A percentile compares a stretch with the other conserved stretches of the same genome.
These are phyloP conservation scores for Nephotettix cincticeps DNA, from an alignment of 1,140 invertebrate species.

Conservation along the genomic window DNA sequence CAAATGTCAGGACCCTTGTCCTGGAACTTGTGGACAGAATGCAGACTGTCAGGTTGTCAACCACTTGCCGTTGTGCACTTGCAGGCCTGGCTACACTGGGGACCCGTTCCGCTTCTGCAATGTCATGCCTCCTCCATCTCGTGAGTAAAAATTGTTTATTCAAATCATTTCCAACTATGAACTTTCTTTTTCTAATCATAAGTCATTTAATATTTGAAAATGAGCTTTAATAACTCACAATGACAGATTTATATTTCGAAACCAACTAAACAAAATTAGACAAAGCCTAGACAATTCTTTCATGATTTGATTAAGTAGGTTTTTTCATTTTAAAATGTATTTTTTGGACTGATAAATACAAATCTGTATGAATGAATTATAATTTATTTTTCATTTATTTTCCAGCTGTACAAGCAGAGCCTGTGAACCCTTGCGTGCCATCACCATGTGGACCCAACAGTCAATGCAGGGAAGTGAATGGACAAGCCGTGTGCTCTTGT, in stretches of 20 bases:
- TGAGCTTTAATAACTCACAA: too few relatives aligned
- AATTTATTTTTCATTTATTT: neutral
- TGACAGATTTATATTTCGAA: too few relatives aligned
- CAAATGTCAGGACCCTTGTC: constrained; percentile 67
- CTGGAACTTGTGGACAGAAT: constrained; percentile 54
- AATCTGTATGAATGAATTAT: neutral
- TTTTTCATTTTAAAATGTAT: too few relatives aligned
- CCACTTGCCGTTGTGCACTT: constrained; percentile 57
- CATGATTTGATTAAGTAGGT: too few relatives aligned
- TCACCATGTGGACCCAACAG: constrained; percentile 58
- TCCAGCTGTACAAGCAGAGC: constrained; percentile 43
- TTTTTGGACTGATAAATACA: neutral
- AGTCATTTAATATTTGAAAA: too few relatives aligned
- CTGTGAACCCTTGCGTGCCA: constrained; percentile 54
- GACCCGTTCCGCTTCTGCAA: constrained; percentile 61
- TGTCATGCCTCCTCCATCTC: constrained; percentile 46
- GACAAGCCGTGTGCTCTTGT: constrained; percentile 54
- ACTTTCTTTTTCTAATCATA: too few relatives aligned
- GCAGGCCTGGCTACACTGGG: constrained; percentile 50
- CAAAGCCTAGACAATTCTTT: too few relatives aligned
- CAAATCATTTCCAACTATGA: too few relatives aligned
- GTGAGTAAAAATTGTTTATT: too few relatives aligned
- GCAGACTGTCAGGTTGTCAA: constrained; percentile 57
- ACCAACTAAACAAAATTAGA: too few relatives aligned
- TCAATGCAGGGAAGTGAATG: constrained; percentile 52